These are phyloP conservation scores for Peribatodes rhomboidaria DNA, from an alignment of 2,888 invertebrate species.

Conservation along the genomic window DNA sequence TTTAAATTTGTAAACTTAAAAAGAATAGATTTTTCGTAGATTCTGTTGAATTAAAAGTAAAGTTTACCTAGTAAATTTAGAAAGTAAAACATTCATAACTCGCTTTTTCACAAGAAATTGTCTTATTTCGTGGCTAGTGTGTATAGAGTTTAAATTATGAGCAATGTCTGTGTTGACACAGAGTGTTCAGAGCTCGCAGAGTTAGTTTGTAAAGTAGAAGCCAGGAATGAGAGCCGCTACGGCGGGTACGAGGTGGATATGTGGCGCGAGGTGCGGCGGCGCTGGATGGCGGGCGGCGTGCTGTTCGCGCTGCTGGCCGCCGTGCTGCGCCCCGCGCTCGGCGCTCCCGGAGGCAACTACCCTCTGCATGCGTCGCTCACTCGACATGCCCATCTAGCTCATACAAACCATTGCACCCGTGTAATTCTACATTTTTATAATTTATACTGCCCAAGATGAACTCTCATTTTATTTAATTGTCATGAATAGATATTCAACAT, in stretches of 20 bases:
- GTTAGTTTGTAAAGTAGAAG: background rate
- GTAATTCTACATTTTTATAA: constrained; percentile 2
- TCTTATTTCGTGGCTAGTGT: background rate
- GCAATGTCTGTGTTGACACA: background rate
- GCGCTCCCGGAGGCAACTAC: constrained; percentile 80
- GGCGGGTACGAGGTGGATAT: constrained; percentile 62
- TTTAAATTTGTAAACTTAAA: too few relatives aligned
- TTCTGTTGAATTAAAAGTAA: too few relatives aligned
- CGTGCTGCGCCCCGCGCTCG: constrained; percentile 68
- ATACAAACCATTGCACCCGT: constrained; percentile 8
- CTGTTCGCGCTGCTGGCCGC: constrained; percentile 65
- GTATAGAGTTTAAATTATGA: background rate
- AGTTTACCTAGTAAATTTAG: too few relatives aligned
- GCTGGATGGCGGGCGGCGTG: constrained; percentile 73
- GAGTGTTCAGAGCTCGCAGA: constrained; percentile 2
- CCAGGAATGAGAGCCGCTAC: background rate
- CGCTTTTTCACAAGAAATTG: background rate
- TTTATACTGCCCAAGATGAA: background rate
- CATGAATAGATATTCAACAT: too few relatives aligned
- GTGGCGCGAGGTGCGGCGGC: constrained; percentile 63
- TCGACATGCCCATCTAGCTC: constrained; percentile 10
- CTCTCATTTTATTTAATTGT: too few relatives aligned
- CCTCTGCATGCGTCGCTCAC: constrained; percentile 61
- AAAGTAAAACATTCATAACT: too few relatives aligned
- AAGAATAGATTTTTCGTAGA: too few relatives aligned